Conservation (phyloP, 2,797 vertebrate species). For the Danio albolineatus region DNA sequence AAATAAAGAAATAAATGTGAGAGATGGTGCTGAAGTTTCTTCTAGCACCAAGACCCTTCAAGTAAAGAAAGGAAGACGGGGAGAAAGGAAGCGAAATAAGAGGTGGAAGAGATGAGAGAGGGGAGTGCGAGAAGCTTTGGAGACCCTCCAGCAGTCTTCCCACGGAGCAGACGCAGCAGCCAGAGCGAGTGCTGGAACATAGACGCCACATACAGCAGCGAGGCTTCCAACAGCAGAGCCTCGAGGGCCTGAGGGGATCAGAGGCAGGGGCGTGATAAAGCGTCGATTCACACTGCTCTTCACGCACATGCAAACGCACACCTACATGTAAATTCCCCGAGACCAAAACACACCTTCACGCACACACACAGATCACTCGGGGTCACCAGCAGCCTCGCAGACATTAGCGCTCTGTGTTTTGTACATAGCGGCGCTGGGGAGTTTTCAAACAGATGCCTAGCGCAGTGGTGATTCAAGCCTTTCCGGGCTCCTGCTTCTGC, state of each 20-base stretch:
- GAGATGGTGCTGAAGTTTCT: slow-evolving; percentile 72
- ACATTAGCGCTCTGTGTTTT: slow-evolving; percentile 75
- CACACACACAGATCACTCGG: slow-evolving; percentile 72
- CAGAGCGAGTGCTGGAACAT: slow-evolving; percentile 50
- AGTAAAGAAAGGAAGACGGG: slow-evolving; percentile 61
- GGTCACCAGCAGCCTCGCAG: slow-evolving; percentile 80
- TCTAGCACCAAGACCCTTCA: slow-evolving; percentile 54
- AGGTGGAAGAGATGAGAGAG: slow-evolving; percentile 72
- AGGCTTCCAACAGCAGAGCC: slow-evolving; percentile 52
- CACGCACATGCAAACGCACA: slow-evolving; percentile 56
- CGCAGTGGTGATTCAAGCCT: slow-evolving; percentile 76
- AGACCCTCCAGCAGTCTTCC: slow-evolving; percentile 81
- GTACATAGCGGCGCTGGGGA: slow-evolving; percentile 64
- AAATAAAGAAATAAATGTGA: slow-evolving; percentile 46
- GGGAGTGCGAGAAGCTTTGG: slow-evolving; percentile 72
- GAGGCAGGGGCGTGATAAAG: slow-evolving; percentile 61
- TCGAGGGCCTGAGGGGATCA: slow-evolving; percentile 62
- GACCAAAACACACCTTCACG: slow-evolving; percentile 54
- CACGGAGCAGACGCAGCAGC: slow-evolving; percentile 71
- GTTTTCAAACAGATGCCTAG: slow-evolving; percentile 66
- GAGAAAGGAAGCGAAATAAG: slow-evolving; percentile 65
- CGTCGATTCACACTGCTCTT: slow-evolving; percentile 61
- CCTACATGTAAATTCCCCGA: slow-evolving; percentile 44
- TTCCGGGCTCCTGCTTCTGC: slow-evolving; percentile 66
- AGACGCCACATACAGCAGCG: slow-evolving; percentile 55